phyloP scores from a whole-genome alignment of 2,888 invertebrate species.

The Amphipoea lucens region DNA sequence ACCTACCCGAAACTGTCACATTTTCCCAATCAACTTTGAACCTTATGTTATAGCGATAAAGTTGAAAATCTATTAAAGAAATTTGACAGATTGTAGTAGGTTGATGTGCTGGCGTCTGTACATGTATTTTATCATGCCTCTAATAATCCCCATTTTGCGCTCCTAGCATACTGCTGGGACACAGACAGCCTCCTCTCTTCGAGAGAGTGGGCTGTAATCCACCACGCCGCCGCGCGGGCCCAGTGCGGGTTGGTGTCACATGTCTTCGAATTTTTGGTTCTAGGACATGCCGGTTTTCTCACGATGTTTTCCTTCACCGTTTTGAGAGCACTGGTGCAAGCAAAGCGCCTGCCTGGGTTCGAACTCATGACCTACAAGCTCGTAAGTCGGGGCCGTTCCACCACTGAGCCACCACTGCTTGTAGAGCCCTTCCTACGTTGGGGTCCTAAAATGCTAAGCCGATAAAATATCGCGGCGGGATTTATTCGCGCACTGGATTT shows the following conservation, averaged over 20 bases:
- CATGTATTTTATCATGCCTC: not conserved
- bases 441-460: no score
- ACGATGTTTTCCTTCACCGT: not conserved
- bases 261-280: no score
- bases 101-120: no score
- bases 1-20: no score
- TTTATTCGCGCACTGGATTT: no score
- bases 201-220: not conserved
- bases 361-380: not conserved
- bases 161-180: not conserved
- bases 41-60: no score
- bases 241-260: not conserved
- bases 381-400: not conserved
- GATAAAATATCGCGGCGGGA: no score
- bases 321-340: not conserved
- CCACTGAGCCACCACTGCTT: not conserved
- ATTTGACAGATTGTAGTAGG: no score
- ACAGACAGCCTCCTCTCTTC: not conserved
- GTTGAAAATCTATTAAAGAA: no score
- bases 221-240: not conserved
- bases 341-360: no score
- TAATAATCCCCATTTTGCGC: not conserved
- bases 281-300: not conserved
- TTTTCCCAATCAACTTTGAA: no score
- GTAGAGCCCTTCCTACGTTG: not conserved